Evolutionary conservation across 2,888 invertebrate species (phyloP), one percentile per base, ranked within the genome.

Genomic region (Plebejus anna): DNA sequence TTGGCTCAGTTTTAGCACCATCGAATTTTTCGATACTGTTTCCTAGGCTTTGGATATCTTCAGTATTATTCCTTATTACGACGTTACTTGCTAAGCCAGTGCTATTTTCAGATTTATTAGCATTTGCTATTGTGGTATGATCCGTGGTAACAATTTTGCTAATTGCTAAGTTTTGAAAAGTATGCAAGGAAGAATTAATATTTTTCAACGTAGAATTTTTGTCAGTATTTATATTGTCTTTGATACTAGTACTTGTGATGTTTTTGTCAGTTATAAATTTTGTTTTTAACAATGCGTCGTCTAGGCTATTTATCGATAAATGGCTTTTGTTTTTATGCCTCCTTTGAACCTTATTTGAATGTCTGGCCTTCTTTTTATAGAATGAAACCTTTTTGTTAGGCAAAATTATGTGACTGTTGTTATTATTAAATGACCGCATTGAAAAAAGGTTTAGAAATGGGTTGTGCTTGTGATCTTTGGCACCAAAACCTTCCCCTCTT

Each of bases 321-420:
- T 59, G 84, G 47, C 89, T 79, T 79, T 91, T 93, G 79, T 89
- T 91, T 75, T 87, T 83, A 78, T 91, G 90, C 80, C 89, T 91
- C 81, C 90, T 93, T 77, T 83, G 88, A 77, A 79, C 86, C 79
- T 83, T 88, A 76, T 80, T 87, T 22, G 79, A 71, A 76, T 86
- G 87, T 1, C 85, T 80, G 81, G 91, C 93, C 82, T 91, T 94
- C 81, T 90, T 93, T 82, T 91, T 92, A 78, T 91, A 91, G 38
- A 91, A 85, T 61, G 87, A 86, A 79, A 89, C 84, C 84, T 90
- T 91, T 76, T 90, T 89, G 71, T 88, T 75, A 16, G 88, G 84
- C 4, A 81, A 70, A 28, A 85, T 81, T 71, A 87, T 85, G 57
- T 86, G 83, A 78, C 84, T 86, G 55, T 79, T 83, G 47, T 82